Evolutionary conservation across 2,888 invertebrate genomes (phyloP).

Genomic region (Lepidochrysops patricia): DNA sequence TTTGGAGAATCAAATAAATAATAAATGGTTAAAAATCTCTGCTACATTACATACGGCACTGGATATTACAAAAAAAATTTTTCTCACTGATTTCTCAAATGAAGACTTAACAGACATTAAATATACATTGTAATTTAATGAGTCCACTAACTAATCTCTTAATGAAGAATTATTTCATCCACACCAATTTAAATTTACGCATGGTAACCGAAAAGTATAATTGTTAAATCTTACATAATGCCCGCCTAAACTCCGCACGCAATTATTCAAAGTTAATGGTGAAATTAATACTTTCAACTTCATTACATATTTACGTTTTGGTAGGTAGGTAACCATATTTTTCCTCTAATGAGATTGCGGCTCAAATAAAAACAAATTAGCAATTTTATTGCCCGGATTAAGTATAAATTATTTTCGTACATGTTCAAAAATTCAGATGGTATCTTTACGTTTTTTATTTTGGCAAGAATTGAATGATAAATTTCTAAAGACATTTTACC

Average conservation of each 20-base stretch:
- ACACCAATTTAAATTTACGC: slow-evolving; percentile 8
- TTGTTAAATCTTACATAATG: slow-evolving; percentile 60
- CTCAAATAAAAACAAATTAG: slow-evolving; percentile 11
- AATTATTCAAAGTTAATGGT: slow-evolving; percentile 71
- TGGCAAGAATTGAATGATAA: no score
- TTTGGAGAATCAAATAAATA: no score
- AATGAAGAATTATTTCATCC: slow-evolving; percentile 9
- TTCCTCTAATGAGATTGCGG: slow-evolving; percentile 14
- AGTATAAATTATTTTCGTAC: not conserved
- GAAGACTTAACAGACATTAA: not conserved
- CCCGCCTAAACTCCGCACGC: slow-evolving; percentile 56
- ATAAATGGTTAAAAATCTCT: no score
- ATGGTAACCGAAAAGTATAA: slow-evolving; percentile 53
- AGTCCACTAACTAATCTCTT: not conserved
- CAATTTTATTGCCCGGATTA: slow-evolving; percentile 5
- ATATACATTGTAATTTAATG: not conserved
- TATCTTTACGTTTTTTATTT: not conserved
- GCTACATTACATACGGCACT: no score
- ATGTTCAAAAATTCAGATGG: not conserved
- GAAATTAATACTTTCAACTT: slow-evolving; percentile 73
- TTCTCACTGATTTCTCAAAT: not conserved
- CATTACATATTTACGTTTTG: slow-evolving; percentile 49
- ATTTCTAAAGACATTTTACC: no score
- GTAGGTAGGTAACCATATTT: slow-evolving; percentile 15
- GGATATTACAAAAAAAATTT: no score